phyloP scores from a whole-genome alignment of 2,113 vertebrate genomes.

The Zeus faber region DNA sequence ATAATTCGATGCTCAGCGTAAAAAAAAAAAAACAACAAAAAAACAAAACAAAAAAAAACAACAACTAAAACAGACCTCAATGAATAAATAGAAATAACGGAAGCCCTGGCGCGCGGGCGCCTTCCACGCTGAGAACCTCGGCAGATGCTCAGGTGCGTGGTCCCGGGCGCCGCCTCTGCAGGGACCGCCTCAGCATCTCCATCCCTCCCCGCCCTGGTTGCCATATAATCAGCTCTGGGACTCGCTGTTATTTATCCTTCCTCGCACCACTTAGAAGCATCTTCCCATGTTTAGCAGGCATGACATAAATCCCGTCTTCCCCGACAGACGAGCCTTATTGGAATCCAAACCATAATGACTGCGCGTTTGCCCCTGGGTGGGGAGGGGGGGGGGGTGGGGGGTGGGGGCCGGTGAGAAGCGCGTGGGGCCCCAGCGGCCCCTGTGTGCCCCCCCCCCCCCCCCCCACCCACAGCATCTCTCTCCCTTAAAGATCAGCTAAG shows the following conservation, averaged over 20 bases:
- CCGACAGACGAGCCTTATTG: conserved; percentile 72
- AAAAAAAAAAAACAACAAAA: no score
- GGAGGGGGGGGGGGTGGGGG: no score
- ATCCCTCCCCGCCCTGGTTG: conserved; percentile 74
- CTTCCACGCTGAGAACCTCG: neutral
- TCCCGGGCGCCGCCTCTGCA: conserved; percentile 53
- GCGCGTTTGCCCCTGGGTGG: conserved; percentile 70
- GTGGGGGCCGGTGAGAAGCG: no score
- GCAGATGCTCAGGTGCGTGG: conserved; percentile 62
- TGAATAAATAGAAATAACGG: conserved; percentile 1
- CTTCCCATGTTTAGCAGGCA: conserved; percentile 69
- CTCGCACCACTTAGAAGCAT: conserved; percentile 70
- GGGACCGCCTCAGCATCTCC: conserved; percentile 50
- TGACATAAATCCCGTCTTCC: conserved; percentile 68
- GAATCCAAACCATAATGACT: conserved; percentile 74
- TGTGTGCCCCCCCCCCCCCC: no score
- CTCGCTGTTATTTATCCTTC: conserved; percentile 71
- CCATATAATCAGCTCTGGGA: conserved; percentile 82
- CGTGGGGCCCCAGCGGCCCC: no score
- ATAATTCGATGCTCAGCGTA: no score
- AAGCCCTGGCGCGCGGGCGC: neutral
- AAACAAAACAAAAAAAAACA: no score
- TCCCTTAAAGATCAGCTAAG: conserved; percentile 55
- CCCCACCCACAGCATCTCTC: conserved; percentile 37
- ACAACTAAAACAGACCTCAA: no score